Evolutionary conservation across 2,888 invertebrate genomes (phyloP).

Genomic region (Auanema freiburgensis): DNA sequence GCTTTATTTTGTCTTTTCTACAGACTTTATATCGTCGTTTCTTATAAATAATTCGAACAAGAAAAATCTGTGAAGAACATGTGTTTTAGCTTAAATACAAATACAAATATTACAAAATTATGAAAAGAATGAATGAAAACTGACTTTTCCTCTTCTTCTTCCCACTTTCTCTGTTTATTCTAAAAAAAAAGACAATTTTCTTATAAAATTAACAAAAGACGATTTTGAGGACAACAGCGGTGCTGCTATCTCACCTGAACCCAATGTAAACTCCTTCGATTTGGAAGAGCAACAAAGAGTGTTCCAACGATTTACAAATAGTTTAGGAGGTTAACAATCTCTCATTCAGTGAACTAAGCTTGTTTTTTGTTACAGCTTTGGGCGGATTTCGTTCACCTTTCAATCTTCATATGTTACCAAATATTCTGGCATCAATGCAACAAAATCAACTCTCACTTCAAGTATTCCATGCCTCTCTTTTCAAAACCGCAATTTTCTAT

Average conservation of each 20-base stretch:
- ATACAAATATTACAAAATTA: no score
- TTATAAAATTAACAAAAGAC: no score
- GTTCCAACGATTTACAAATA: slow-evolving; percentile 46
- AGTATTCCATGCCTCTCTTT: slow-evolving; percentile 12
- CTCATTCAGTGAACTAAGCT: slow-evolving; percentile 7
- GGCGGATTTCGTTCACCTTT: slow-evolving; percentile 40
- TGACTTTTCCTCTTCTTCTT: no score
- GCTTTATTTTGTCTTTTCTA: no score
- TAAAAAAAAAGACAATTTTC: no score
- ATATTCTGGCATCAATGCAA: slow-evolving; percentile 50
- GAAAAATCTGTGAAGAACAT: no score
- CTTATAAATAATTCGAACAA: no score
- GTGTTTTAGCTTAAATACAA: no score
- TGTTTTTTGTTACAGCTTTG: slow-evolving; percentile 18
- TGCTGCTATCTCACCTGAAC: slow-evolving; percentile 6
- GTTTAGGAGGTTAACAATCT: slow-evolving; percentile 15
- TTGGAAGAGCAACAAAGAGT: slow-evolving; percentile 56
- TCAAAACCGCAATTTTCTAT: neutral
- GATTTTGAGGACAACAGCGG: slow-evolving; percentile 6
- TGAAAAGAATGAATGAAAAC: no score
- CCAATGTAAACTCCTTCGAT: slow-evolving; percentile 33
- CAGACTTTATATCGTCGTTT: no score
- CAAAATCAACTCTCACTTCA: slow-evolving; percentile 37
- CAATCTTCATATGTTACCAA: slow-evolving; percentile 42
- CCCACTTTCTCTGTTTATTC: no score